These are phyloP conservation scores for Phoeniculus purpureus DNA, from an alignment of 2,797 vertebrate species.

Conservation along the genomic window DNA sequence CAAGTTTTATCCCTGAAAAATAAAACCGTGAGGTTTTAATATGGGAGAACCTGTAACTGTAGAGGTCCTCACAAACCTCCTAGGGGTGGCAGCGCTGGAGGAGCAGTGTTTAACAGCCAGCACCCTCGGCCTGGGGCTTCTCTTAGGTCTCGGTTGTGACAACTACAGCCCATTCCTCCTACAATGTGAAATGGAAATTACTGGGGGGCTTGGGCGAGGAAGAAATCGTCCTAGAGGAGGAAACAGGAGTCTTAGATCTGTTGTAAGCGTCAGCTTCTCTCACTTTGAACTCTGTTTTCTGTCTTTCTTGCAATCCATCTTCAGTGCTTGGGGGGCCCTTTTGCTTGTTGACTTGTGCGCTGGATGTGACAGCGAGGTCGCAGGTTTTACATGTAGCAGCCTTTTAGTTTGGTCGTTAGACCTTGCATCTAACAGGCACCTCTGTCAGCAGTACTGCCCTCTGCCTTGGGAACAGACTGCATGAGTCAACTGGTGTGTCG, in stretches of 20 bases:
- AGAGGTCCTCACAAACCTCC: not conserved
- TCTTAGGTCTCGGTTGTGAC: not conserved
- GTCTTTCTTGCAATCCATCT: not conserved
- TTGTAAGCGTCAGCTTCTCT: not conserved
- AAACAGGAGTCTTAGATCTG: not conserved
- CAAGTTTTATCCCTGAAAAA: not conserved
- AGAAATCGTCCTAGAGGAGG: not conserved
- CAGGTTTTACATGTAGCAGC: not conserved
- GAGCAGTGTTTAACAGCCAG: not conserved
- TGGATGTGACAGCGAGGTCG: fast-evolving
- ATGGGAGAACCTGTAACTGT: not conserved
- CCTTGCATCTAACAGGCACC: not conserved
- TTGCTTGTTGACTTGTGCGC: not conserved
- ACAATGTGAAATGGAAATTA: not conserved
- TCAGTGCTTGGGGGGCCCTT: not conserved
- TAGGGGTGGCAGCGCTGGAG: not conserved
- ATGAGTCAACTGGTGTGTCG: not conserved
- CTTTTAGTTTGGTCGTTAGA: not conserved
- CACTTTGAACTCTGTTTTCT: not conserved
- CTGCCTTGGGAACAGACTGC: not conserved
- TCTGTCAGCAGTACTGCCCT: not conserved
- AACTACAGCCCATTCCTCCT: not conserved
- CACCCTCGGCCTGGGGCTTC: fast-evolving
- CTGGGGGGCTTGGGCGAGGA: not conserved
- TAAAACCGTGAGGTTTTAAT: not conserved